phyloP scores from a whole-genome alignment of 2,113 vertebrate genomes.

The Cathartes aura region DNA sequence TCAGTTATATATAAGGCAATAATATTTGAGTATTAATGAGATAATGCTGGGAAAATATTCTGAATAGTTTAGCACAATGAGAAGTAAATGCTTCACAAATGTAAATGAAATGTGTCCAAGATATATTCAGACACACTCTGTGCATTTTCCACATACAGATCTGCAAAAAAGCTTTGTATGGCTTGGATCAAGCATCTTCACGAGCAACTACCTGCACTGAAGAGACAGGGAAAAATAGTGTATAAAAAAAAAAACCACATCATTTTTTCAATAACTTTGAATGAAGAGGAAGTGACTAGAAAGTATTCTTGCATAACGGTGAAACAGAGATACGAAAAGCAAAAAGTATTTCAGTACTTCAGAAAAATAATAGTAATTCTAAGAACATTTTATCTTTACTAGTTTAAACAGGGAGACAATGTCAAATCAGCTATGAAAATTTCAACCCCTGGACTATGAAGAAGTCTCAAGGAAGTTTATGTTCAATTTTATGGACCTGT shows the following conservation, averaged over 20 bases:
- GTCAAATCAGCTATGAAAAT: background rate
- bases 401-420: background rate
- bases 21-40: background rate
- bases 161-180: background rate
- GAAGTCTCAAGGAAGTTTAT: background rate
- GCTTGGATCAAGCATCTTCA: background rate
- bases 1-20: background rate
- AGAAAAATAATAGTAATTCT: background rate
- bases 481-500: background rate
- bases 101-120: background rate
- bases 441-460: background rate
- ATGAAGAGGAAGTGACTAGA: background rate
- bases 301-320: background rate
- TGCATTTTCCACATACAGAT: background rate
- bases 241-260: background rate
- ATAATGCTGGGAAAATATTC: background rate
- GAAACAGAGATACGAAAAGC: fast-evolving
- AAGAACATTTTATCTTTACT: background rate
- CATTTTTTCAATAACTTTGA: background rate
- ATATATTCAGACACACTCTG: background rate
- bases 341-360: background rate
- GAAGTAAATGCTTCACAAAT: background rate
- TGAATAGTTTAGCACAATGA: background rate
- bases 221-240: background rate
- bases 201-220: background rate